Percentiles rank a stretch among this genome's conserved stretches.
Conservation (phyloP, 2,113 vertebrate genomes). For the Caretta caretta region DNA sequence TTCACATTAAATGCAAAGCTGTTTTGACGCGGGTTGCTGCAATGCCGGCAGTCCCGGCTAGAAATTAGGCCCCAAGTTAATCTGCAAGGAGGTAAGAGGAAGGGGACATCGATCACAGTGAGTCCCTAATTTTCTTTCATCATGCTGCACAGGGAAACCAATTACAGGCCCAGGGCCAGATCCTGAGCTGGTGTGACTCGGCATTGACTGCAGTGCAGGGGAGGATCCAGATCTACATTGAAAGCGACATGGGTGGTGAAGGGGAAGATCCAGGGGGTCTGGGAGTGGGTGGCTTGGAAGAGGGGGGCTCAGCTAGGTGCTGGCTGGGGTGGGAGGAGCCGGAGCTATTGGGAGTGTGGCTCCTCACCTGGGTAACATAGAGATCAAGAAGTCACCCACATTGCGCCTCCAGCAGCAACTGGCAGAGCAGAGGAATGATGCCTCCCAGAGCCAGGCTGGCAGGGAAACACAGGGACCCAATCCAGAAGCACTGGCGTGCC, state of each 20-base stretch:
- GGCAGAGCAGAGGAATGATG: background rate
- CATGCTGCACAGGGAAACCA: background rate
- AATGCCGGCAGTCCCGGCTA: background rate
- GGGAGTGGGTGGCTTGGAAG: background rate
- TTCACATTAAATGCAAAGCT: constrained; percentile 46
- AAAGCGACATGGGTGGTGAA: background rate
- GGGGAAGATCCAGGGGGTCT: background rate
- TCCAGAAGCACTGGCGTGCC: background rate
- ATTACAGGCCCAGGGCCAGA: background rate
- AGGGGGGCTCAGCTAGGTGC: background rate
- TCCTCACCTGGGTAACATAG: background rate
- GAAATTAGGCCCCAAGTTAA: background rate
- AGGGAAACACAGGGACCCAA: background rate
- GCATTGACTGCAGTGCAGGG: background rate
- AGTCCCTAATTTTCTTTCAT: background rate
- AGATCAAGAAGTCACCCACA: background rate
- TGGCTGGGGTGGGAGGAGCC: background rate
- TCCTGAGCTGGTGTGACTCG: background rate
- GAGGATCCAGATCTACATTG: background rate
- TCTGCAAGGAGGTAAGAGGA: background rate
- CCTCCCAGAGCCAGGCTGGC: background rate
- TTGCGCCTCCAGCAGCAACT: background rate
- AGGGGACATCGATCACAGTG: background rate
- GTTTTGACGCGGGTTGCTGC: background rate
- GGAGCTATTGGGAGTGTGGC: background rate